Percentiles rank a stretch among this genome's conserved stretches.
Evolutionary conservation across 2,113 vertebrate species (phyloP).

Genomic region (Oreochromis spilurus): DNA sequence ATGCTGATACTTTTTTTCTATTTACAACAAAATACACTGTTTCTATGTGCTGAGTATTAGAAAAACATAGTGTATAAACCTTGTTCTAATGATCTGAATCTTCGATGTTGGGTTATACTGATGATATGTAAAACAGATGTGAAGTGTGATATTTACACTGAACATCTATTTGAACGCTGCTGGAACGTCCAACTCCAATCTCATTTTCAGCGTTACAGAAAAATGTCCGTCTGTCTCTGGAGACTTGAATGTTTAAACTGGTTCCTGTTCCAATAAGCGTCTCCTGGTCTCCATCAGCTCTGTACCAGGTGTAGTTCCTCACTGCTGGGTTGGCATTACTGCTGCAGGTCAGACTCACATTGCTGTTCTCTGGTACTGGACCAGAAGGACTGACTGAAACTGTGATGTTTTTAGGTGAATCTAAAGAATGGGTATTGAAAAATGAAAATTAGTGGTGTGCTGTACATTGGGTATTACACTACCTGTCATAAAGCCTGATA

Average conservation of each 20-base stretch:
- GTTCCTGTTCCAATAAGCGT: background rate
- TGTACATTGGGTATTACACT: background rate
- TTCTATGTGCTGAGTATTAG: no score
- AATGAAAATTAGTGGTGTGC: fast-evolving
- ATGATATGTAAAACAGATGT: no score
- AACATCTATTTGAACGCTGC: no score
- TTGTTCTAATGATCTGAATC: no score
- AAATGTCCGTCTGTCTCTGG: background rate
- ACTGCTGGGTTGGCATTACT: background rate
- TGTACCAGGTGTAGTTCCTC: background rate
- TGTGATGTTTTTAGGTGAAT: background rate
- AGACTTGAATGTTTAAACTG: background rate
- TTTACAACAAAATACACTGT: no score
- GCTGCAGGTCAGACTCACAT: background rate
- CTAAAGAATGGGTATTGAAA: background rate
- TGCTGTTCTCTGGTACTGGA: background rate
- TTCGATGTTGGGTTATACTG: no score
- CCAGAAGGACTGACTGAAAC: background rate
- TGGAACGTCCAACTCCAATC: background rate
- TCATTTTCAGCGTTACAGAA: background rate
- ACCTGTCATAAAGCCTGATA: fast-evolving
- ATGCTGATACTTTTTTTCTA: no score
- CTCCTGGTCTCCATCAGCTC: background rate
- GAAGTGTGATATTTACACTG: no score
- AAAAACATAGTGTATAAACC: no score